These are phyloP conservation scores for Macquaria australasica DNA, from an alignment of 2,113 vertebrate genomes.

Conservation along the genomic window DNA sequence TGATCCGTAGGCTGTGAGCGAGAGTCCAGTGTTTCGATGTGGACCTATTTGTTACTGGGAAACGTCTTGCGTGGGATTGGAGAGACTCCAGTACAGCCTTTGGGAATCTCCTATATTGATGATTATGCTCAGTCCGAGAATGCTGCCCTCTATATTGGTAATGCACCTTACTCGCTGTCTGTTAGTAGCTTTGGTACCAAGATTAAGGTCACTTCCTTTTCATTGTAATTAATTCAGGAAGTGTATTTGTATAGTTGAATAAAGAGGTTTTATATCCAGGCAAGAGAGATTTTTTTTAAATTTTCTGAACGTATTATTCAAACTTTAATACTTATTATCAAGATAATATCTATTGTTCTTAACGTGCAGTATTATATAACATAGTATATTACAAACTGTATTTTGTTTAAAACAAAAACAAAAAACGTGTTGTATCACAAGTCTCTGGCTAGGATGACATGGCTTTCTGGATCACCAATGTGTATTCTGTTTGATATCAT, in stretches of 20 bases:
- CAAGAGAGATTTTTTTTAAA: neutral
- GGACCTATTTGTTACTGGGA: conserved; percentile 90
- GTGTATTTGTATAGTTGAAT: neutral
- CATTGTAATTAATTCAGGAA: neutral
- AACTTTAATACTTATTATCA: too few relatives aligned
- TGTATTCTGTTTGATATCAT: too few relatives aligned
- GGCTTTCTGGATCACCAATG: too few relatives aligned
- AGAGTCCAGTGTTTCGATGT: conserved; percentile 88
- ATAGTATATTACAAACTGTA: too few relatives aligned
- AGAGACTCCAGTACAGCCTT: conserved; percentile 90
- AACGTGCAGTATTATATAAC: too few relatives aligned
- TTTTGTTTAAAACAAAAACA: too few relatives aligned
- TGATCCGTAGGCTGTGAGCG: conserved; percentile 83
- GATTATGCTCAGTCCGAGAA: conserved; percentile 91
- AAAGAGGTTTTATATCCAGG: neutral
- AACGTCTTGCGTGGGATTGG: conserved; percentile 93
- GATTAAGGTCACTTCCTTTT: neutral
- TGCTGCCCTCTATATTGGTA: conserved; percentile 93
- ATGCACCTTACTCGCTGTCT: conserved; percentile 27
- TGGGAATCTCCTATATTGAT: conserved; percentile 93
- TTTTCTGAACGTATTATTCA: too few relatives aligned
- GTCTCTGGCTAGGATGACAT: too few relatives aligned
- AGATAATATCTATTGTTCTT: too few relatives aligned
- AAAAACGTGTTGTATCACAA: too few relatives aligned
- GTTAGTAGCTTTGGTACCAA: neutral